phyloP scores from a whole-genome alignment of 2,888 invertebrate genomes.

The Meiosimyza decipiens region DNA sequence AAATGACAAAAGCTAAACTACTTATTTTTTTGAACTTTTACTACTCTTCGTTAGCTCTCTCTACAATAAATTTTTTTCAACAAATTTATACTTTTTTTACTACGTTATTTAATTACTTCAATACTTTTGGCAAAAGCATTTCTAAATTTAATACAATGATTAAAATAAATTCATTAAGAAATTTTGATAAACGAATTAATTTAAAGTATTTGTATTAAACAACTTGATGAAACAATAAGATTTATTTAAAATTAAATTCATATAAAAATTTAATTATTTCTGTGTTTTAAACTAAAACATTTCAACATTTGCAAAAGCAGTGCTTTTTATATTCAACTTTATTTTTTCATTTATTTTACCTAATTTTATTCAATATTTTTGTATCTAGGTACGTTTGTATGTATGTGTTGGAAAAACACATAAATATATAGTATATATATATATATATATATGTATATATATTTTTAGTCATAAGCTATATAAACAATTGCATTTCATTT shows the following conservation, averaged over 20 bases:
- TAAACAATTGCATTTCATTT: slow-evolving; percentile 38
- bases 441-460: slow-evolving; percentile 3
- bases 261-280: no score
- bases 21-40: neutral
- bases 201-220: no score
- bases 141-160: slow-evolving; percentile 26
- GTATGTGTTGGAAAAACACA: slow-evolving; percentile 21
- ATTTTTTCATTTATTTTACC: neutral
- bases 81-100: slow-evolving; percentile 28
- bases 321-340: neutral
- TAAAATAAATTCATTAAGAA: slow-evolving; percentile 22
- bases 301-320: slow-evolving; percentile 3
- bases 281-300: neutral
- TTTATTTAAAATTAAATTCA: no score
- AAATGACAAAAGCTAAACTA: no score
- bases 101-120: slow-evolving; percentile 3
- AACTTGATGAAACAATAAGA: no score
- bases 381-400: slow-evolving; percentile 24
- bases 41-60: slow-evolving; percentile 14
- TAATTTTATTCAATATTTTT: slow-evolving; percentile 19
- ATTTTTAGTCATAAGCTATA: neutral
- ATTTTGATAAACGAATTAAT: slow-evolving; percentile 1
- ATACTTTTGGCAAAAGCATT: slow-evolving; percentile 30
- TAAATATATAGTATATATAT: slow-evolving; percentile 16
- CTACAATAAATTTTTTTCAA: neutral